phyloP scores from a whole-genome alignment of 2,888 invertebrate species.

The Coenonympha glycerion region DNA sequence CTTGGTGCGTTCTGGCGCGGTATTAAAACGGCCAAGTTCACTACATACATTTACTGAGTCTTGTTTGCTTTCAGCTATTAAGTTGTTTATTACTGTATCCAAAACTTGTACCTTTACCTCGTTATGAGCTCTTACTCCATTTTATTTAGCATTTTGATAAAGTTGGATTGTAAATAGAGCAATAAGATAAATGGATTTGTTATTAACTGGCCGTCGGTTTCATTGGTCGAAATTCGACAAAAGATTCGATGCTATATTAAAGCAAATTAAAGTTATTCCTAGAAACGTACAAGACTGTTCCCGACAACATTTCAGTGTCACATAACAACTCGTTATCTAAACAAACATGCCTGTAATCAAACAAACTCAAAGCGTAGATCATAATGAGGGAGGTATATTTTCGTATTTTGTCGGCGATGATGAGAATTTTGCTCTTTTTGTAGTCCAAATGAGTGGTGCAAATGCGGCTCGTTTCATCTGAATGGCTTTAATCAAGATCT shows the following conservation, averaged over 20 bases:
- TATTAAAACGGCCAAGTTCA: slow-evolving; percentile 23
- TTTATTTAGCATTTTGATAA: slow-evolving; percentile 7
- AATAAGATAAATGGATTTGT: too few species aligned
- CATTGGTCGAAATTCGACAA: too few species aligned
- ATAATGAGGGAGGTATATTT: slow-evolving; percentile 29
- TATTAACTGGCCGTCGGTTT: too few species aligned
- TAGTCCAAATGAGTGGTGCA: slow-evolving; percentile 27
- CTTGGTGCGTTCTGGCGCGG: too few species aligned
- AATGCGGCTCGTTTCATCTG: slow-evolving; percentile 34
- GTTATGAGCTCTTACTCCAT: slow-evolving; percentile 6
- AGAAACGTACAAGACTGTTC: too few species aligned
- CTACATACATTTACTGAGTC: slow-evolving; percentile 20
- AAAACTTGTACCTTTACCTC: slow-evolving; percentile 13
- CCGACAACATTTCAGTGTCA: neutral
- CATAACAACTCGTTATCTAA: slow-evolving; percentile 5
- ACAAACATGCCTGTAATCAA: too few species aligned
- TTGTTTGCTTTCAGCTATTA: slow-evolving; percentile 23
- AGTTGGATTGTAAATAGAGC: too few species aligned
- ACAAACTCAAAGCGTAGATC: slow-evolving; percentile 8
- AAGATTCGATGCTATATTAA: too few species aligned
- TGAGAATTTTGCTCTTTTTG: slow-evolving; percentile 29
- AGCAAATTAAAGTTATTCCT: too few species aligned
- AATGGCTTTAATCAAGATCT: slow-evolving; percentile 43
- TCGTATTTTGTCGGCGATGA: slow-evolving; percentile 25
- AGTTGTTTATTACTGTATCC: slow-evolving; percentile 22